phyloP scores from a whole-genome alignment of 92 coral and sea anemone species.

The Zoanthus sociatus region DNA sequence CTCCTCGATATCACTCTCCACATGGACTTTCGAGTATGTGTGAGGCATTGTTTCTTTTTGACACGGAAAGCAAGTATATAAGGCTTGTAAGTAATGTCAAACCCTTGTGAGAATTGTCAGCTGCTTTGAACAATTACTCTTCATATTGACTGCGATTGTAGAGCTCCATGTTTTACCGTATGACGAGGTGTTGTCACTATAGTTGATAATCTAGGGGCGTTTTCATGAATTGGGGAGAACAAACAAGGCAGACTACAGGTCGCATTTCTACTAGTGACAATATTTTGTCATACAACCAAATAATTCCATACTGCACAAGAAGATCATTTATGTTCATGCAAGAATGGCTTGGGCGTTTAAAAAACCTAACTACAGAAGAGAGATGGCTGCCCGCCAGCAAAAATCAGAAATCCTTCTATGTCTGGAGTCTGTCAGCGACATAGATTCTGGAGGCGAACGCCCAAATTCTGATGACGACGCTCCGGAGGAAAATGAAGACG shows the following conservation, averaged over 20 bases:
- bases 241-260: conserved; percentile 59
- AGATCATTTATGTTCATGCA: conserved; percentile 63
- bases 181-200: not conserved
- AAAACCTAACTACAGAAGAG: conserved; percentile 40
- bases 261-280: conserved; percentile 49
- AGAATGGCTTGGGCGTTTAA: conserved; percentile 48
- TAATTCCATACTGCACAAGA: conserved; percentile 58
- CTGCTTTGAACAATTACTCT: conserved; percentile 42
- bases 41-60: conserved; percentile 46
- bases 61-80: conserved; percentile 54
- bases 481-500: not conserved
- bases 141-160: conserved; percentile 46
- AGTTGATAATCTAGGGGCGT: conserved; percentile 12
- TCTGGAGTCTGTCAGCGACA: conserved; percentile 45
- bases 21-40: conserved; percentile 58
- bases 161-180: not conserved
- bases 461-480: not conserved
- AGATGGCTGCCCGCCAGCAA: not conserved
- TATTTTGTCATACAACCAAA: conserved; percentile 28
- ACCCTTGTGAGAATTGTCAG: conserved; percentile 40
- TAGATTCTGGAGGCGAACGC: conserved; percentile 51
- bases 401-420: not conserved
- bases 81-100: conserved; percentile 42
- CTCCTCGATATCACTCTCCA: conserved; percentile 50
- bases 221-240: conserved; percentile 26